Evolutionary conservation across 92 coral and sea anemone species (phyloP), one percentile per base, ranked within the genome.

Genomic region (Umimayanthus kanabou): DNA sequence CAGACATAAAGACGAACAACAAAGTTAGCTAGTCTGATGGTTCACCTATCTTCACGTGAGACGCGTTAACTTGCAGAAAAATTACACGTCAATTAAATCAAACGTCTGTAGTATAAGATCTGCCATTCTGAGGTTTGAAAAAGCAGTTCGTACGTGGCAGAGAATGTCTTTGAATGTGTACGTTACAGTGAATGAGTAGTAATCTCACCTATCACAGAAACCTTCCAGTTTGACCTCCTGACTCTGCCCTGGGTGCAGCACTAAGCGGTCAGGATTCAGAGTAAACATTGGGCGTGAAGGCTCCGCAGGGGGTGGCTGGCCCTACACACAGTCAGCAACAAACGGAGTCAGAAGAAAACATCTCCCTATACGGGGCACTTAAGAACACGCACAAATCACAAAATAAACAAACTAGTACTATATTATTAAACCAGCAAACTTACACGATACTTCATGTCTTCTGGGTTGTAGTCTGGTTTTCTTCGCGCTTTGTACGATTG

Each of bases 201-300:
- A 23, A 61, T 53, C 96, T 91, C 85, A 95, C 98, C 67, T 94
- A 39, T 91, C 88, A 20, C 93, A 93, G 86, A 87, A 94, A 13
- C 99, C 98, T 82, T 93, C 94, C 20, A 97, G 92, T 71, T 90
- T 89, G 45, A 97, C 91, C 65, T 93, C 92, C 82, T 93, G 96
- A 90, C 97, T 95, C 91, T 97, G 96, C 83, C 99, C 98, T 23
- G 99, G 99, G 5, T 97, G 97, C 1, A 97, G 92, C 25, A 94
- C 98, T 87, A 97, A 76, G 85, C 99, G 90, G 82, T 97, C 99
- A 42, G 99, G 99, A 20, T 91, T 95, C 15, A 97, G 93, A 66
- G 90, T 85, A 88, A 97, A 97, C 30, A 95, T 78, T 18, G 99
- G 99, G 75, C 92, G 90, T 61, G 94, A 90, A 1, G 96, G 98